These are phyloP conservation scores for Dromas ardeola DNA, from an alignment of 2,113 vertebrate genomes.

Conservation along the genomic window DNA sequence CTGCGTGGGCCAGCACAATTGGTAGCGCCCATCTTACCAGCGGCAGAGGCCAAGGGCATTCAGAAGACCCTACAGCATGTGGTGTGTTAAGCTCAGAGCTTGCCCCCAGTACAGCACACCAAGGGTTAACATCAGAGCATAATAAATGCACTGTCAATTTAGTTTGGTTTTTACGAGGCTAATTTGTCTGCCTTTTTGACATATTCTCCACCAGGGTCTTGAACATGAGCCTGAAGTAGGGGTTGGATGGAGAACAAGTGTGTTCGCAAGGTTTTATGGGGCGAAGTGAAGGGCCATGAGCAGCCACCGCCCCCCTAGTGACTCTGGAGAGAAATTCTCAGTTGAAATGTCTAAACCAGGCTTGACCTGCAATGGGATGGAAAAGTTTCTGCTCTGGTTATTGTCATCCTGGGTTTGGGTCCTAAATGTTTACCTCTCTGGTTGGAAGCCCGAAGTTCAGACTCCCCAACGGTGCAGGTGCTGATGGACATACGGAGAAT, in stretches of 20 bases:
- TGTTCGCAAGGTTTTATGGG: not conserved
- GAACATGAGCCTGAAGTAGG: not conserved
- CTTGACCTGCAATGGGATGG: not conserved
- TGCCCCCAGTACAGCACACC: not conserved
- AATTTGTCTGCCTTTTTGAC: not conserved
- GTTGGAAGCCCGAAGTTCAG: not conserved
- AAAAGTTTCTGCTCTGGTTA: slow-evolving; percentile 10
- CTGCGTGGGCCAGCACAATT: rapidly evolving
- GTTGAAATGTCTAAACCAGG: not conserved
- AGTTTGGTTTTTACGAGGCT: not conserved
- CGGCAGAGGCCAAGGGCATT: not conserved
- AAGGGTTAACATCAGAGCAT: not conserved
- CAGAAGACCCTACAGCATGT: not conserved
- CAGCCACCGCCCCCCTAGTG: rapidly evolving
- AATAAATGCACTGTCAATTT: not conserved
- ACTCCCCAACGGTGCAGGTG: not conserved
- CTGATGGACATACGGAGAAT: not conserved
- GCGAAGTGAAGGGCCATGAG: rapidly evolving
- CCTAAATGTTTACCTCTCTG: not conserved
- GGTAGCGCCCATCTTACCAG: not conserved
- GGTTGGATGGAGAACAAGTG: not conserved
- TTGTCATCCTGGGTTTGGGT: not conserved
- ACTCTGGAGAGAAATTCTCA: not conserved
- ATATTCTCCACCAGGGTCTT: not conserved
- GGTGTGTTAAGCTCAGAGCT: not conserved